Conservation (phyloP, 2,888 invertebrate species). For the Sipha maydis region DNA sequence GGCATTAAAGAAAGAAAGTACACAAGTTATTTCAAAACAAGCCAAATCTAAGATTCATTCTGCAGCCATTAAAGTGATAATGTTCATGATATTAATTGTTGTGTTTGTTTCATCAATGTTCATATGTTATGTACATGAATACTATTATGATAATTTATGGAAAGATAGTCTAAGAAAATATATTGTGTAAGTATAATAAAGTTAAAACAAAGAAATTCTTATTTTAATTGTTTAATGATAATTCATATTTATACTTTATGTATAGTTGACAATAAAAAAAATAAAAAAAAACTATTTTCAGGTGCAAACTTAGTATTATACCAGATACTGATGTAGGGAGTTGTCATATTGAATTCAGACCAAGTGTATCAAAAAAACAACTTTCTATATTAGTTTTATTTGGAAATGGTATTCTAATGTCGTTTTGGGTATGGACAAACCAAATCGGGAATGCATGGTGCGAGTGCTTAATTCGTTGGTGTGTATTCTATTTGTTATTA, state of each 20-base stretch:
- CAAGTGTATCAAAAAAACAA: conserved; percentile 84
- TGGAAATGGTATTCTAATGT: conserved; percentile 86
- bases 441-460: conserved; percentile 85
- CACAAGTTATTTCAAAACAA: conserved; percentile 84
- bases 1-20: conserved; percentile 81
- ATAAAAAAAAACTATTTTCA: conserved; percentile 65
- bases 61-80: conserved; percentile 85
- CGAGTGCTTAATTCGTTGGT: conserved; percentile 55
- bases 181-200: conserved; percentile 78
- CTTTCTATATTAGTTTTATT: conserved; percentile 85
- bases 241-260: background rate
- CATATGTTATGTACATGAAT: conserved; percentile 85
- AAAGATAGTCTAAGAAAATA: conserved; percentile 79
- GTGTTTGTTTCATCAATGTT: conserved; percentile 83
- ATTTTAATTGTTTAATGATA: background rate
- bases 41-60: conserved; percentile 87
- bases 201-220: conserved; percentile 14
- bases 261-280: background rate
- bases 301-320: conserved; percentile 68
- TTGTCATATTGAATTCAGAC: conserved; percentile 78
- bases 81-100: conserved; percentile 81
- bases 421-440: conserved; percentile 93
- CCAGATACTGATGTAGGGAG: conserved; percentile 66
- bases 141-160: conserved; percentile 80
- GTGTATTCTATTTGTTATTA: conserved; percentile 17